Percentiles rank a stretch among this genome's conserved stretches.
phyloP scores from a whole-genome alignment of 1,140 invertebrate species.

The Conus ventricosus region DNA sequence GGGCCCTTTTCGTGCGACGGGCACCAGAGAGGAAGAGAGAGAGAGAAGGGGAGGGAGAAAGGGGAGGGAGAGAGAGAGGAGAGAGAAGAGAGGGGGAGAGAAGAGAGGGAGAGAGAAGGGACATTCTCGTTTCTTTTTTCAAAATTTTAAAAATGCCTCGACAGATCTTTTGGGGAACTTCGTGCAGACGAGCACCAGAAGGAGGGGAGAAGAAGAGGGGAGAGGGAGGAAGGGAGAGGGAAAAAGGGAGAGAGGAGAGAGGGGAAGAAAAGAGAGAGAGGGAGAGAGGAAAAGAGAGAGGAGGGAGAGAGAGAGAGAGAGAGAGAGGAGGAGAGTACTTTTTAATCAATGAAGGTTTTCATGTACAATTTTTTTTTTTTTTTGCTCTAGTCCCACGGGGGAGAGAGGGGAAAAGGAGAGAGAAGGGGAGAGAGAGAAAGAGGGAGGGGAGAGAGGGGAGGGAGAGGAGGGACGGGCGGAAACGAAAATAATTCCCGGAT shows the following conservation, averaged over 20 bases:
- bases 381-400: too few species aligned
- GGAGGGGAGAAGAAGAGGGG: background rate
- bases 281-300: background rate
- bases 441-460: too few species aligned
- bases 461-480: too few species aligned
- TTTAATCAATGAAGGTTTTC: too few species aligned
- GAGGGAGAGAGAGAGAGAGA: background rate
- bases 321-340: background rate
- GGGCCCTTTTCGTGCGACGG: too few species aligned
- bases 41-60: background rate
- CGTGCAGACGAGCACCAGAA: background rate
- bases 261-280: background rate
- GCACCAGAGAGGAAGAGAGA: background rate
- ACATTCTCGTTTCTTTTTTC: background rate
- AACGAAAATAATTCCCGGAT: too few species aligned
- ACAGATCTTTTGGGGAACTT: too few species aligned
- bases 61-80: too few species aligned
- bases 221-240: background rate
- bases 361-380: too few species aligned
- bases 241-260: background rate
- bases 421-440: background rate
- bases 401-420: background rate
- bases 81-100: too few species aligned
- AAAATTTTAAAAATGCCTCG: too few species aligned
- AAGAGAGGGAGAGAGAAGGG: background rate